A percentile compares a stretch with the other conserved stretches of the same genome.
Evolutionary conservation across 2,797 vertebrate species (phyloP).

Genomic region (Amblyraja radiata): DNA sequence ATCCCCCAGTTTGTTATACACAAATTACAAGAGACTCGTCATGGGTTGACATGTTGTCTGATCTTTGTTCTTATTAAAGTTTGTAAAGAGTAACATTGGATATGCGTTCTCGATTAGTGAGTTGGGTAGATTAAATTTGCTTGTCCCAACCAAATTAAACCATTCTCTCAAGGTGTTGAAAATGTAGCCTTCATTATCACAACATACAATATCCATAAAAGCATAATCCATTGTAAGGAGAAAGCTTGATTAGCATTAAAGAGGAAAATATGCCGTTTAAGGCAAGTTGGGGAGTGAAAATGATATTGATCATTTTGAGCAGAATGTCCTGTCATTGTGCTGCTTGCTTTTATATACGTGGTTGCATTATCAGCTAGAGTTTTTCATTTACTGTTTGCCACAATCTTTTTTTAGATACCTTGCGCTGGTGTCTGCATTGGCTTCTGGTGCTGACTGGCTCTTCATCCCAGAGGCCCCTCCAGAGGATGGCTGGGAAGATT

Average conservation of each 20-base stretch:
- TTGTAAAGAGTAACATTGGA: too few relatives aligned
- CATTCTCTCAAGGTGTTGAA: too few relatives aligned
- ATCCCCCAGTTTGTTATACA: too few relatives aligned
- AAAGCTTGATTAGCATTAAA: not conserved
- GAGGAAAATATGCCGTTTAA: not conserved
- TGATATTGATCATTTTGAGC: not conserved
- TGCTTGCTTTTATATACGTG: too few relatives aligned
- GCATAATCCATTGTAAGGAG: not conserved
- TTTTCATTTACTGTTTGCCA: not conserved
- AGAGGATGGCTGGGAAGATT: constrained; percentile 82
- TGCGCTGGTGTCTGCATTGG: constrained; percentile 84
- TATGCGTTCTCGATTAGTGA: too few relatives aligned
- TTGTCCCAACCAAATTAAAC: too few relatives aligned
- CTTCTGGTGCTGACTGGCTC: constrained; percentile 90
- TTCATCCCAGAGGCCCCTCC: constrained; percentile 90
- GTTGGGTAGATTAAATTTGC: too few relatives aligned
- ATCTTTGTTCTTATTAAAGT: too few relatives aligned
- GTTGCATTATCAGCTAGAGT: not conserved
- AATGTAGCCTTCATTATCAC: too few relatives aligned
- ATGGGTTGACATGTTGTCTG: too few relatives aligned
- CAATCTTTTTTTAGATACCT: constrained; percentile 66
- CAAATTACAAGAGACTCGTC: too few relatives aligned
- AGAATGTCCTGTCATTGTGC: not conserved
- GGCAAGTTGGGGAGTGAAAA: not conserved
- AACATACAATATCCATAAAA: too few relatives aligned